Evolutionary conservation across 92 coral and sea anemone species (phyloP).

Genomic region (Galaxea fascicularis): DNA sequence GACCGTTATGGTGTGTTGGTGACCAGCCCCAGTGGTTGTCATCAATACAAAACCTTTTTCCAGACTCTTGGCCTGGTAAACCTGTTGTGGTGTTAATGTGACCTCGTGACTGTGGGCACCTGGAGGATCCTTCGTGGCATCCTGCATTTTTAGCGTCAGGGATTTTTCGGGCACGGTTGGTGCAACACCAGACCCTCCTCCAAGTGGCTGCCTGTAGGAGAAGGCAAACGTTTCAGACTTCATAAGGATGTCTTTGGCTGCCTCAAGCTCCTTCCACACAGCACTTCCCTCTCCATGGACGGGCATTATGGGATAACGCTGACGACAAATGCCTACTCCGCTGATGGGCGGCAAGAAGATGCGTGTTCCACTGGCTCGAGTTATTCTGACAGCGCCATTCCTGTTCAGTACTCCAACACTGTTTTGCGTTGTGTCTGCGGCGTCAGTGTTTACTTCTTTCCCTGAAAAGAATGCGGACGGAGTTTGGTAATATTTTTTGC

Average conservation of each 20-base stretch:
- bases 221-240: constrained; percentile 71
- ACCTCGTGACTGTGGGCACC: constrained; percentile 66
- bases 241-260: constrained; percentile 75
- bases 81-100: constrained; percentile 55
- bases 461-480: constrained; percentile 78
- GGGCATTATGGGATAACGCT: constrained; percentile 91
- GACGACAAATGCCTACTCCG: constrained; percentile 75
- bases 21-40: constrained; percentile 56
- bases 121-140: constrained; percentile 52
- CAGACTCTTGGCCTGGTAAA: constrained; percentile 33
- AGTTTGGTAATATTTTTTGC: constrained; percentile 66
- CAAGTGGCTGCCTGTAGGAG: constrained; percentile 73
- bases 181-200: constrained; percentile 52
- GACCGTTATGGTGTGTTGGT: constrained; percentile 54
- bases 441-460: constrained; percentile 54
- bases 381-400: constrained; percentile 48
- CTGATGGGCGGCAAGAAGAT: constrained; percentile 76
- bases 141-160: constrained; percentile 48
- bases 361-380: constrained; percentile 87
- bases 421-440: constrained; percentile 78
- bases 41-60: constrained; percentile 1
- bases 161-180: constrained; percentile 68
- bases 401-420: constrained; percentile 76
- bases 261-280: constrained; percentile 89
- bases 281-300: constrained; percentile 89